Evolutionary conservation across 1,140 invertebrate species (phyloP).

Genomic region (Idris sp.): DNA sequence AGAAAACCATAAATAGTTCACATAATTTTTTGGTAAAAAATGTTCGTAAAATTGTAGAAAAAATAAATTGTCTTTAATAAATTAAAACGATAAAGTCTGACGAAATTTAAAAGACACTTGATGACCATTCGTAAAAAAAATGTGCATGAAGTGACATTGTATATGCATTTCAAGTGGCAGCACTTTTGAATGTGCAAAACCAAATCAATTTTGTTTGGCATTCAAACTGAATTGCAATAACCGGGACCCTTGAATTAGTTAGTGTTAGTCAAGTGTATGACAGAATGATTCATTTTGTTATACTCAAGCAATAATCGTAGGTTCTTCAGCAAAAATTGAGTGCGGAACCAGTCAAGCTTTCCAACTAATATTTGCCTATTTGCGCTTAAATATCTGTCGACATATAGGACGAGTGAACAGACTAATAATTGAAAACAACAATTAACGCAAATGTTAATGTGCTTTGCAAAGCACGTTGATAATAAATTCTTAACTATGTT

Average conservation of each 20-base stretch:
- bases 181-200: not conserved
- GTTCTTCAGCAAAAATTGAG: conserved; percentile 45
- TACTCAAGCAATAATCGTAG: conserved; percentile 29
- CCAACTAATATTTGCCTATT: conserved; percentile 47
- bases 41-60: no score
- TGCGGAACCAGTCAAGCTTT: conserved; percentile 14
- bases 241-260: conserved; percentile 1
- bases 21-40: no score
- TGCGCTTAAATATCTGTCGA: conserved; percentile 32
- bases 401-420: not conserved
- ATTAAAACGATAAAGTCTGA: no score
- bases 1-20: no score
- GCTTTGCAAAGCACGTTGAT: no score
- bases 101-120: no score
- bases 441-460: no score
- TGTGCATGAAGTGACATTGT: no score
- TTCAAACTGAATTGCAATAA: conserved; percentile 10
- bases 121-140: no score
- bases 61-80: no score
- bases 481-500: no score
- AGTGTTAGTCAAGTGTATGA: conserved; percentile 23
- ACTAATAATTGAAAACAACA: conserved; percentile 10
- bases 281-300: conserved; percentile 18
- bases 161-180: no score
- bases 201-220: not conserved